Base-by-base conservation (phyloP, 2,888 invertebrate genomes). In the Torymus tubicola region DNA sequence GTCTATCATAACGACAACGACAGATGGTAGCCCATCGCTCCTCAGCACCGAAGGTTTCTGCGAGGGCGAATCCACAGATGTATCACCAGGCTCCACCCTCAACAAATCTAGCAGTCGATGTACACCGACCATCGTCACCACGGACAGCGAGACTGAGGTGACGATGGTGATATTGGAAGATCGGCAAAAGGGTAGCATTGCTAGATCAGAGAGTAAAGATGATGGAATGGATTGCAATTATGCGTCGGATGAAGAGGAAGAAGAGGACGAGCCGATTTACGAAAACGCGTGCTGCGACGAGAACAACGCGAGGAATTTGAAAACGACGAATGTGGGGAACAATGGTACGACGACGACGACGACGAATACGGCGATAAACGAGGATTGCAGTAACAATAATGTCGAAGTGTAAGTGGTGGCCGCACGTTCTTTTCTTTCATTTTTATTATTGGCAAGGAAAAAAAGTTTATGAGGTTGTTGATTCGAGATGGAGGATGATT, bases 1-100 rank as follows among this genome's bases (percentile, higher is more conserved):
- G 86, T 93, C 93, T 85, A 94, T 94, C 87, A 93, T 94, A 86
- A 94, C 94, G 64, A 93, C 94, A 82, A 92, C 94, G 82, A 94
- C 94, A 86, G 94, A 94, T 85, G 90, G 71, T 86, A 89, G 68
- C 88, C 88, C 75, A 86, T 89, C 8, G 89, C 90, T 70, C 79
- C 90, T 78, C 79, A 90, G 53, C 71, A 90, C 90, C 53, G 90
- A 91, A 71, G 90, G 90, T 10, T 90, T 90, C 82, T 90, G 90
- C 85, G 90, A 90, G 83, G 89, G 90, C 24, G 90, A 90, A 42
- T 90, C 89, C 65, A 88, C 87, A 10, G 90, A 91, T 55, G 87
- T 87, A 14, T 89, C 90, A 3, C 90, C 90, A 0, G 88, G 88
- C 8, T 89, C 89, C 14, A 89, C 90, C 10, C 81, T 90, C 21